These are phyloP conservation scores for Lasioglossum marginatum DNA, from an alignment of 2,888 invertebrate species.

Conservation along the genomic window DNA sequence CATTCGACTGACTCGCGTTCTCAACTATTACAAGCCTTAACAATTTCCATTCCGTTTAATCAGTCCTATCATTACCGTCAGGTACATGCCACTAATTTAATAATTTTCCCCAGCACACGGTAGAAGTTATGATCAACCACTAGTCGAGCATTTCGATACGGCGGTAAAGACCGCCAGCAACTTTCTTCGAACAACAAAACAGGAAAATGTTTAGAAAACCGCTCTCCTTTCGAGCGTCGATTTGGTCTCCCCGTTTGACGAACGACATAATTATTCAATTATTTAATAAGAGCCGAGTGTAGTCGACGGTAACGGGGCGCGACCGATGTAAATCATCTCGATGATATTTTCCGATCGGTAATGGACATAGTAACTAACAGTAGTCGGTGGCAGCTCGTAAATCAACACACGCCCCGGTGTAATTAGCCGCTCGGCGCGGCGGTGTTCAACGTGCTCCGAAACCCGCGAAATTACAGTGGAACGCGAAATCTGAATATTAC, in stretches of 20 bases:
- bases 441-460: not conserved
- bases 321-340: slow-evolving; percentile 1
- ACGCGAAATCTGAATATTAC: not conserved
- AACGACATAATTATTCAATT: not conserved
- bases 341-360: slow-evolving; percentile 14
- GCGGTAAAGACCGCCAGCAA: not conserved
- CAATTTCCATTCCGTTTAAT: not conserved
- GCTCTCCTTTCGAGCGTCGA: not conserved
- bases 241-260: not conserved
- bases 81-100: not conserved
- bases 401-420: slow-evolving; percentile 9
- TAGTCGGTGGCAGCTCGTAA: slow-evolving; percentile 15
- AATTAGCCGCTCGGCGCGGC: slow-evolving; percentile 22
- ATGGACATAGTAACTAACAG: not conserved
- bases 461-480: not conserved
- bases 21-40: not conserved
- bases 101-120: not conserved
- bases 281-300: not conserved
- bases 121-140: not conserved
- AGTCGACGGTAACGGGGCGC: not conserved
- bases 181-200: slow-evolving; percentile 2
- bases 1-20: not conserved
- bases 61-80: not conserved
- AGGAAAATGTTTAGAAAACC: not conserved
- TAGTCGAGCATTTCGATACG: not conserved